phyloP scores from a whole-genome alignment of 2,888 invertebrate species.

The Sialis fuliginosa region DNA sequence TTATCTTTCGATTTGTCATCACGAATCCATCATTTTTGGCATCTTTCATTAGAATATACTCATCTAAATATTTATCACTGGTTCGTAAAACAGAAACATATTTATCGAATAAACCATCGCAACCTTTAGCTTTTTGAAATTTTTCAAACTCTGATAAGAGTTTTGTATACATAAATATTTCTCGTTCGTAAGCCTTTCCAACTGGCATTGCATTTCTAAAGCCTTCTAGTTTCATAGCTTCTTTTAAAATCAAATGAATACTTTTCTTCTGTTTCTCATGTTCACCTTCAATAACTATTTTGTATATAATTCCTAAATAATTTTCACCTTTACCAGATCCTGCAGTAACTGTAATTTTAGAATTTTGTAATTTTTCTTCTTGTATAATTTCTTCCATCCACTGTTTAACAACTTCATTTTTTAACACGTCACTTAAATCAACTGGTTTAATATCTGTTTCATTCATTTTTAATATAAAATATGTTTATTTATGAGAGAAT shows the following conservation, averaged over 20 bases:
- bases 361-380: too few species aligned
- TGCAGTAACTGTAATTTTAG: background rate
- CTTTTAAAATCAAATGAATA: slow-evolving; percentile 15
- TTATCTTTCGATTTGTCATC: slow-evolving; percentile 12
- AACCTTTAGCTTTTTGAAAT: slow-evolving; percentile 12
- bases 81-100: slow-evolving; percentile 10
- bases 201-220: slow-evolving; percentile 13
- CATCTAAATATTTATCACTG: slow-evolving; percentile 7
- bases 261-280: slow-evolving; percentile 4
- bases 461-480: too few species aligned
- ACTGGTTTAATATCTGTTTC: too few species aligned
- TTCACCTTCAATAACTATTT: background rate
- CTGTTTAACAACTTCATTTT: too few species aligned
- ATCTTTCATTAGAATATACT: too few species aligned
- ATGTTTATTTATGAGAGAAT: too few species aligned
- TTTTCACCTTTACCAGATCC: slow-evolving; percentile 9
- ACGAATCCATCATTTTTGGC: slow-evolving; percentile 12
- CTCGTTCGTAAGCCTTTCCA: slow-evolving; percentile 13
- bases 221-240: slow-evolving; percentile 11
- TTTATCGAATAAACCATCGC: slow-evolving; percentile 9
- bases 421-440: too few species aligned
- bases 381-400: too few species aligned
- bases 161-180: slow-evolving; percentile 15
- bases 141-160: slow-evolving; percentile 14
- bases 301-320: slow-evolving; percentile 11